Evolutionary conservation across 2,113 vertebrate genomes (phyloP), one percentile per base, ranked within the genome.

Genomic region (Electrona antarctica): DNA sequence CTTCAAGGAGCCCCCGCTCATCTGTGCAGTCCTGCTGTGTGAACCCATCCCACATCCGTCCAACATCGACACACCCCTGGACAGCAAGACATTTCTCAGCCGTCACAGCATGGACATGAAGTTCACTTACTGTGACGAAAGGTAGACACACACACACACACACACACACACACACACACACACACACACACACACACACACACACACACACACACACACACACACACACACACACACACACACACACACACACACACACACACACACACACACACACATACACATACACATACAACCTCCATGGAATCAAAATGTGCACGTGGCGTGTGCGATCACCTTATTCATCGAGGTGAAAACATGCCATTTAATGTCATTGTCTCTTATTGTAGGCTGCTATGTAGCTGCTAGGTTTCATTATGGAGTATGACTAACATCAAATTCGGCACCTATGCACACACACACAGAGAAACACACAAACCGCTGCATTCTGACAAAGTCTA

Each of bases 61-160:
- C 81, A 97, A 95, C 92, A 97, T 98, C 1, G 96, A 99, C 84
- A 97, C 95, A n/a, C 98, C 96, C 0, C 88, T 98, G 82, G 97
- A 99, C 93, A 97, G 96, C 93, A 97, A 93, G 91, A 97, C 97
- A 29, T 99, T 98, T 88, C 93, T 99, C 76, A 99, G 97, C 87
- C 92, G 97, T 76, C 98, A 99, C 76, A 97, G 96, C 93, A 99
- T 99, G 98, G 98, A 99, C 92, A 99, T 99, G 98, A 99, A 98
- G 88, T 99, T 98, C 88, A 98, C 96, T 76, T 98, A 98, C 88
- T 99, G 97, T 1, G 98, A 99, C 49, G 96, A 99, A 80, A 96
- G 97, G 98, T 98, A 87, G 64, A 10, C 4, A 10, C 45, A 29
- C 29, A 41, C 15, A 45, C 33, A 45, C 62, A 59, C 48, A 55